Evolutionary conservation across 2,888 invertebrate genomes (phyloP), one percentile per base, ranked within the genome.

Genomic region (Drosophila austrosaltans): DNA sequence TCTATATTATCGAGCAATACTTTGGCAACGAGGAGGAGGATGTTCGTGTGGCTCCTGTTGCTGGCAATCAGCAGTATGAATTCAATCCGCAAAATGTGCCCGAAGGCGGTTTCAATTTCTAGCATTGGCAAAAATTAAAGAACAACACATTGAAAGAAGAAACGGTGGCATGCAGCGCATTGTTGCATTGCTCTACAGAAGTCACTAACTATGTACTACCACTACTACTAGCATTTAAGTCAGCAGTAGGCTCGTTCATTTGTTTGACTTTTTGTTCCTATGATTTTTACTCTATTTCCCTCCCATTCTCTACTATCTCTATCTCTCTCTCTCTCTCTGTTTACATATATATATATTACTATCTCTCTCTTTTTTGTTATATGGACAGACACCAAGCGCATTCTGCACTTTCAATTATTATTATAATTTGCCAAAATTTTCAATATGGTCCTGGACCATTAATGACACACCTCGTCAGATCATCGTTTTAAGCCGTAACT

Each of bases 1-100:
- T 97, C 92, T 97, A 98, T 92, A 98, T 99, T 82, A 98, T 99
- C 87, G 98, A 99, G 92, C 96, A 96, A 90, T 99, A 96, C 93
- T 99, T 99, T 92, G 96, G 97, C 20, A 96, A 97, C n/a, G 98
- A 98, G 90, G 97, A 97, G 81, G 95, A 95, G 84, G 97, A 97
- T 86, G 93, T 95, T 0, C 94, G 95, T 62, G 94, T 97, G 56
- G 97, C 97, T 40, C 98, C 97, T 0, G 93, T 94, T 10, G 94
- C 95, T 3, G 94, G 95, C 16, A 93, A 94, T 74, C 94, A 95
- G 90, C 96, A 96, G 91, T 96, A 95, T 90, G 94, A 95, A 83
- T 97, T 95, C 90, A 94, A 93, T 90, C 93, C 95, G 25, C 95
- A 96, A 64, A 76, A 82, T 48, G 94, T 96, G 82, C 96, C 96